Evolutionary conservation across 2,888 invertebrate species (phyloP), one percentile per base, ranked within the genome.

Genomic region (Heliothis peltigera): DNA sequence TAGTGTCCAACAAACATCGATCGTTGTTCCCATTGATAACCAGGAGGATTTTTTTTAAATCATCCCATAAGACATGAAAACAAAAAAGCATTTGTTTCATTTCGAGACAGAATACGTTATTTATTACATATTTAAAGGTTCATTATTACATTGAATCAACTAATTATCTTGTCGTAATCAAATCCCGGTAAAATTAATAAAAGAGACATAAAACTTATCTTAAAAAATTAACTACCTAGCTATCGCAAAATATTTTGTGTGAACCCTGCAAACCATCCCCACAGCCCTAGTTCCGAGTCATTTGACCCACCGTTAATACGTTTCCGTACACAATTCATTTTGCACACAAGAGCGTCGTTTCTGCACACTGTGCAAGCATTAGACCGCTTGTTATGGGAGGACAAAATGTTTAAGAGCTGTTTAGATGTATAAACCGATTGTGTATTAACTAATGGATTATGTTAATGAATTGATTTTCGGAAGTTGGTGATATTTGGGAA

Each of bases 401-500:
- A 43, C 56, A 59, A 70, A 64, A 64, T 65, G 25, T 70, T 75
- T 76, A 70, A 84, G 81, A 86, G 84, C 87, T 78, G 75, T 79
- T 77, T 75, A 78, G 48, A 74, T 73, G 76, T 77, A 43, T 35
- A 25, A 85, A 86, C 88, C 91, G 92, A 89, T 91, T 90, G 87
- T 81, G 80, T 66, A 54, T 84, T 86, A 85, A 90, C 88, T 80
- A 86, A 80, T 84, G 87, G 89, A 88, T 91, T 91, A 93, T 93
- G 92, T 80, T 89, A 92, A 92, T 92, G 64, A 76, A 79, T 82
- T 73, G 72, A 64, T 82, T 81, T 75, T 32, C 28, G 42, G 46
- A 55, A 61, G 73, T 64, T 69, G 19, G 15, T 57, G 60, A 62
- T 74, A 64, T 68, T 63, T 70, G 52, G 28, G 39, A 35, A 22